Conservation (phyloP, 2,113 vertebrate species). For the Chelonoidis abingdonii region DNA sequence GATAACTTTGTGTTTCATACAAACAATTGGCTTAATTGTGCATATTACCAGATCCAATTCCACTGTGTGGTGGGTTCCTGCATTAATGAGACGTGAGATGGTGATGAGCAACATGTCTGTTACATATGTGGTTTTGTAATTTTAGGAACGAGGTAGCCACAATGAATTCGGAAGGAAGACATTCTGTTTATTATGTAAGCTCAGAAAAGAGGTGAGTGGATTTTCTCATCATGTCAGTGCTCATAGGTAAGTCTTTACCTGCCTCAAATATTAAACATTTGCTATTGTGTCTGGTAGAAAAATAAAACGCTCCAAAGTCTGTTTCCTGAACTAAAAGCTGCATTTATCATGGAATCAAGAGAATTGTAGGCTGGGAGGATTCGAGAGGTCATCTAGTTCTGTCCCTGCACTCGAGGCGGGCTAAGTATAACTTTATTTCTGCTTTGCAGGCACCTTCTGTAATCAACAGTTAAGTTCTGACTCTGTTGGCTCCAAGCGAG, state of each 20-base stretch:
- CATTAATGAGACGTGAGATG: background rate
- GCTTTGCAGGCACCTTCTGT: background rate
- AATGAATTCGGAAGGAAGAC: conserved; percentile 98
- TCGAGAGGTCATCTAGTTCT: background rate
- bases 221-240: background rate
- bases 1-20: background rate
- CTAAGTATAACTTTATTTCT: background rate
- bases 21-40: conserved; percentile 37
- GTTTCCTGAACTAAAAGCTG: background rate
- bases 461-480: background rate
- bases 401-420: background rate
- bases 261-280: too few relatives aligned
- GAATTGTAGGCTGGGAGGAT: background rate
- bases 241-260: rapidly evolving
- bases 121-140: conserved; percentile 56
- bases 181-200: conserved; percentile 96
- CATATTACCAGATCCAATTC: conserved; percentile 67
- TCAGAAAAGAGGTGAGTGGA: conserved; percentile 95
- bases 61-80: conserved; percentile 51
- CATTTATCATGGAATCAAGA: background rate
- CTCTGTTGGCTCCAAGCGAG: background rate
- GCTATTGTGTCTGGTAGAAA: background rate
- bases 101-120: background rate
- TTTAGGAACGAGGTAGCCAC: conserved; percentile 97
- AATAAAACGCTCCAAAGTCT: background rate